Evolutionary conservation across 1,140 invertebrate genomes (phyloP), one percentile per base, ranked within the genome.

Genomic region (Tetranychus urticae): DNA sequence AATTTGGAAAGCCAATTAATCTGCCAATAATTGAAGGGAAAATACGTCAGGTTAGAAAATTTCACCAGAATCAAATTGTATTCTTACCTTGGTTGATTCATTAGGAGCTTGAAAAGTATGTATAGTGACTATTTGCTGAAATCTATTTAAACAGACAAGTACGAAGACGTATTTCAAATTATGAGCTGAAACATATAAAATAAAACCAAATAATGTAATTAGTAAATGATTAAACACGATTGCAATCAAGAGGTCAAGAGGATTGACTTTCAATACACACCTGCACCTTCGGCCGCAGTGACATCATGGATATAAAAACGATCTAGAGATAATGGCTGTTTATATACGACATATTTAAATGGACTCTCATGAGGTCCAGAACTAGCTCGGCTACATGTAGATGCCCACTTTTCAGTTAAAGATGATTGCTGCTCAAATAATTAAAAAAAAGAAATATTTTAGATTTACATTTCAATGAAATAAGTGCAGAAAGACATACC

Each of bases 261-360:
- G 10, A 6, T 42, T 0, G 39, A 42, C 10, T 42, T 5, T 42
- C 39, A 42, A 42, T 10, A 42, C 65, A 59, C 66, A 74, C 75
- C 72, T 46, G 74, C 68, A 42, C 75, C 75, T 68, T 81, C 80
- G 47, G 73, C 68, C n/a, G 74, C 68, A 35, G 71, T 73, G 35
- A 82, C 75, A 68, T 82, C 81, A 69, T 82, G 80, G 58, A 82
- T 73, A 60, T 79, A 79, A 66, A 81, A 80, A 12, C 80, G 71
- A 69, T 82, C 81, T 23, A 82, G 68, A 5, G 81, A 79, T 3
- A 82, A 73, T 36, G 81, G 81, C 67, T 82, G 81, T 64, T 78
- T 75, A 69, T 82, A 77, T 8, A 82, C 81, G 33, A 80, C 74
- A 67, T 80, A 82, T 39, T 75, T 72, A 46, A 76, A 71, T 60